These are phyloP conservation scores for Allophyes oxyacanthae DNA, from an alignment of 2,888 invertebrate species.

Conservation along the genomic window DNA sequence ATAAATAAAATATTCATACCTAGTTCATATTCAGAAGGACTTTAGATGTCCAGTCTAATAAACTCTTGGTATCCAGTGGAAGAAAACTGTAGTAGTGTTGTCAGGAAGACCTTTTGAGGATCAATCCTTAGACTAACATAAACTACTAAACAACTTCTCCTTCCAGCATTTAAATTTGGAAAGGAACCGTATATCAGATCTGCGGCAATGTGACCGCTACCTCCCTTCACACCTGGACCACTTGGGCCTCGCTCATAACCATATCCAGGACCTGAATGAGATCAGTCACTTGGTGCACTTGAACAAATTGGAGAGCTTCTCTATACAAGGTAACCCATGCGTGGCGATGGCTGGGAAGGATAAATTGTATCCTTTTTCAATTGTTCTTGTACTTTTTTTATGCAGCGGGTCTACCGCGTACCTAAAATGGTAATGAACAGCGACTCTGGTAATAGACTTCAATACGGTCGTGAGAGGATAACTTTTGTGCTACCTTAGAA, in stretches of 20 bases:
- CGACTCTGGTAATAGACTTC: too few relatives aligned
- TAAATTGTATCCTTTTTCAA: constrained; percentile 92
- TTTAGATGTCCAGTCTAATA: too few relatives aligned
- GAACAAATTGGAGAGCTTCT: constrained; percentile 93
- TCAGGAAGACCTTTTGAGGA: too few relatives aligned
- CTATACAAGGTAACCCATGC: constrained; percentile 96
- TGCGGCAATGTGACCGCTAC: constrained; percentile 95
- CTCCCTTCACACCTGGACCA: constrained; percentile 93
- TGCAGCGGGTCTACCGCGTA: too few relatives aligned
- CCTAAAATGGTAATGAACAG: too few relatives aligned
- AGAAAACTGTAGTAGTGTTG: too few relatives aligned
- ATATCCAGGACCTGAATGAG: constrained; percentile 95
- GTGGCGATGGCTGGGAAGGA: constrained; percentile 93
- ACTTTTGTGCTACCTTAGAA: too few relatives aligned
- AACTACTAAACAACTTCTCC: too few relatives aligned
- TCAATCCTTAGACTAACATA: too few relatives aligned
- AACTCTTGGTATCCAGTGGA: too few relatives aligned
- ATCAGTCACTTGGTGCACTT: constrained; percentile 94
- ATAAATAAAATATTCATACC: background rate
- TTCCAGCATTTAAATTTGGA: constrained; percentile 94
- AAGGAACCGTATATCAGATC: constrained; percentile 95
- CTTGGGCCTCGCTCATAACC: constrained; percentile 94
- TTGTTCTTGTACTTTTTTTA: background rate
- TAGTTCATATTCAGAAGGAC: too few relatives aligned
- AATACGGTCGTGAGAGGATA: too few relatives aligned